Evolutionary conservation across 2,888 invertebrate species (phyloP).

Genomic region (Netelia fuscicornis): DNA sequence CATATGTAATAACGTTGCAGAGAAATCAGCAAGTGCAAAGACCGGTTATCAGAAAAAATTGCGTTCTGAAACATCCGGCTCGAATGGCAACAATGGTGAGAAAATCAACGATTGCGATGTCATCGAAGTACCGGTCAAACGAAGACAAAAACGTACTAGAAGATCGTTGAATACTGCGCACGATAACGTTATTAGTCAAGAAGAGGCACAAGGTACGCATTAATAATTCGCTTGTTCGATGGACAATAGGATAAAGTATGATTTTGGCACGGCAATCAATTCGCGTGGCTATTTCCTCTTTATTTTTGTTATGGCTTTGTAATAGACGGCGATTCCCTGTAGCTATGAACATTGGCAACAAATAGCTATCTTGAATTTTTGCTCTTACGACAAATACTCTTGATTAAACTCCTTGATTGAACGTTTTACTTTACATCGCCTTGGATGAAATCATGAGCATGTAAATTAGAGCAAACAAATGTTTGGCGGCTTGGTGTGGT

Average conservation of each 20-base stretch:
- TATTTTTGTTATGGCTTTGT: background rate
- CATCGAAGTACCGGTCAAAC: slow-evolving; percentile 61
- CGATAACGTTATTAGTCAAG: slow-evolving; percentile 48
- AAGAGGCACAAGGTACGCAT: slow-evolving; percentile 64
- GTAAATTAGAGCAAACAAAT: too few relatives aligned
- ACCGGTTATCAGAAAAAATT: background rate
- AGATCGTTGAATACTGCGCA: slow-evolving; percentile 49
- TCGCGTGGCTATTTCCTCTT: slow-evolving; percentile 28
- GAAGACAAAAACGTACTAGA: slow-evolving; percentile 56
- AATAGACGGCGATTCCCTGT: too few relatives aligned
- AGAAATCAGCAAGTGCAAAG: slow-evolving; percentile 19
- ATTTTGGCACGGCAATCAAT: background rate
- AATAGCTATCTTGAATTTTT: too few relatives aligned
- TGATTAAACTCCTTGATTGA: too few relatives aligned
- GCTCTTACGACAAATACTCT: too few relatives aligned
- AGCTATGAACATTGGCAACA: too few relatives aligned
- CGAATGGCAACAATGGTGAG: slow-evolving; percentile 25
- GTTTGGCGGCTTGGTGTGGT: too few relatives aligned
- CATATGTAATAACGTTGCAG: slow-evolving; percentile 48
- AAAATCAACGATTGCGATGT: slow-evolving; percentile 61
- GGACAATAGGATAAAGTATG: slow-evolving; percentile 12
- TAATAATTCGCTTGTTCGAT: slow-evolving; percentile 25
- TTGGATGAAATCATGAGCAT: too few relatives aligned
- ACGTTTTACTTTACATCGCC: too few relatives aligned
- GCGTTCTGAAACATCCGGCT: background rate